phyloP scores from a whole-genome alignment of 2,113 vertebrate species.

The Dendrocopos noguchii region DNA sequence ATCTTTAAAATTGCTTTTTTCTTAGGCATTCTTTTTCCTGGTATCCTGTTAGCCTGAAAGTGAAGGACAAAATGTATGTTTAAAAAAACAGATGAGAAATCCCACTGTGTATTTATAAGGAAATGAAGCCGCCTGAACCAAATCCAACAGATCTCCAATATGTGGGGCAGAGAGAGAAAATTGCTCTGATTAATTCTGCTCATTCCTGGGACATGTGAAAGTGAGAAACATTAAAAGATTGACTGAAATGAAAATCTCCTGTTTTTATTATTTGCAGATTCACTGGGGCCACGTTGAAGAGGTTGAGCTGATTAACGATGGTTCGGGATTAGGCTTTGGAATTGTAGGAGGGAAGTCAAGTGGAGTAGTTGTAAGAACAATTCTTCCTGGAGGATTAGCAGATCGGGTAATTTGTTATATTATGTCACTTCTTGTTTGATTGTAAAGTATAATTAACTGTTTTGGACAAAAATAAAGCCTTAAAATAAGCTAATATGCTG shows the following conservation, averaged over 20 bases:
- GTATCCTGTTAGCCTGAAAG: conserved; percentile 35
- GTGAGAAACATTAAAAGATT: neutral
- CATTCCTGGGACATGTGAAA: neutral
- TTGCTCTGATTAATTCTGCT: neutral
- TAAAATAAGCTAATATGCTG: conserved; percentile 49
- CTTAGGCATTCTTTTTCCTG: neutral
- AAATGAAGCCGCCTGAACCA: conserved; percentile 19
- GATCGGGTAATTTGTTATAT: conserved; percentile 83
- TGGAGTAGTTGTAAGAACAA: conserved; percentile 93
- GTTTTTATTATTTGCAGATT: conserved; percentile 77
- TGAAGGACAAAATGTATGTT: neutral
- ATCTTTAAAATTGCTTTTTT: conserved; percentile 15
- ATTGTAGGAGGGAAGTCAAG: conserved; percentile 92
- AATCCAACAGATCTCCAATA: neutral
- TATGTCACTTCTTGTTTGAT: conserved; percentile 54
- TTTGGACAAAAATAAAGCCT: conserved; percentile 31
- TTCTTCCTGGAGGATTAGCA: conserved; percentile 89
- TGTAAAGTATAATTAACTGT: conserved; percentile 41
- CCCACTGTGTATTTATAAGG: neutral
- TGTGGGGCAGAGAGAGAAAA: neutral
- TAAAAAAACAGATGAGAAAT: conserved; percentile 52
- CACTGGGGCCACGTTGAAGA: conserved; percentile 90
- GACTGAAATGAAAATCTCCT: conserved; percentile 11
- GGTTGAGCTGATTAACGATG: conserved; percentile 92
- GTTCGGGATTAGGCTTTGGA: conserved; percentile 95